Evolutionary conservation across 2,113 vertebrate species (phyloP).

Genomic region (Macroglossus sobrinus): DNA sequence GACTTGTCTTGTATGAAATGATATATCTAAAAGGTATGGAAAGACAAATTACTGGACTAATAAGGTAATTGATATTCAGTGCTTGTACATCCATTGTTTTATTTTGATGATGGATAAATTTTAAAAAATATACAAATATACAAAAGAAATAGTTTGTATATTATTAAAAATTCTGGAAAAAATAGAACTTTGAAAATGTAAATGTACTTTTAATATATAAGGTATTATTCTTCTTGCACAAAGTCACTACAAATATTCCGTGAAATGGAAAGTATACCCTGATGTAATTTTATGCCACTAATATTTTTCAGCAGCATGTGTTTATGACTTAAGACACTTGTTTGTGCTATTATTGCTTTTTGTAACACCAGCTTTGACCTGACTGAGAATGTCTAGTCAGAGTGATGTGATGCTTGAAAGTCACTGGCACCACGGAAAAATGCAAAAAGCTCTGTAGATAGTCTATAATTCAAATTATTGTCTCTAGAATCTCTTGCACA

Average conservation of each 20-base stretch:
- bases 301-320: neutral
- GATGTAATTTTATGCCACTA: neutral
- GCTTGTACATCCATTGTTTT: neutral
- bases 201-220: neutral
- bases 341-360: neutral
- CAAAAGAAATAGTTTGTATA: neutral
- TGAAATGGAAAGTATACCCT: neutral
- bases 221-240: neutral
- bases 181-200: neutral
- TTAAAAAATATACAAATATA: neutral
- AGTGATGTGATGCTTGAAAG: neutral
- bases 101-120: neutral
- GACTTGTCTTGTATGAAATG: neutral
- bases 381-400: neutral
- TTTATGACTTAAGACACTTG: neutral
- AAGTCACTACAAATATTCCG: neutral
- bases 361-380: neutral
- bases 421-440: neutral
- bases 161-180: neutral
- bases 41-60: neutral
- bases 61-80: neutral
- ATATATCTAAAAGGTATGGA: neutral
- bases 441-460: neutral
- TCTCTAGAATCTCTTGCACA: neutral
- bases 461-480: neutral